phyloP scores from a whole-genome alignment of 2,888 invertebrate species.

The Antitype chi region DNA sequence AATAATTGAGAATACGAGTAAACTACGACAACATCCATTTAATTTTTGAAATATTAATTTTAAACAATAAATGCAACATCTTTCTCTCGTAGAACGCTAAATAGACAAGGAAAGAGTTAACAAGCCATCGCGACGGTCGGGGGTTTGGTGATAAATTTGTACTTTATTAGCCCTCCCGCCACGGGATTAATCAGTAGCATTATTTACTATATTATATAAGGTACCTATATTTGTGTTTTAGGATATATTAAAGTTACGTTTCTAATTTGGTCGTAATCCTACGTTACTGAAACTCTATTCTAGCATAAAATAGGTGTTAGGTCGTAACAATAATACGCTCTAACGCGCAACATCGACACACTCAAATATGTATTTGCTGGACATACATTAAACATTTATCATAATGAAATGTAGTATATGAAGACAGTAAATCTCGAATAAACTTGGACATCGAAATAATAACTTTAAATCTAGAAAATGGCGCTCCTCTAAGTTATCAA shows the following conservation, averaged over 20 bases:
- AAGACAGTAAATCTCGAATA: constrained; percentile 83
- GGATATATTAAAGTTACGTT: constrained; percentile 79
- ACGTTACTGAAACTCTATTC: constrained; percentile 83
- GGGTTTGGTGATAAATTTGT: constrained; percentile 88
- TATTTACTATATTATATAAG: constrained; percentile 72
- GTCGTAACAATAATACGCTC: constrained; percentile 66
- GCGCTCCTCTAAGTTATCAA: constrained; percentile 60
- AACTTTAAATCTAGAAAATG: constrained; percentile 65
- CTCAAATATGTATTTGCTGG: constrained; percentile 71
- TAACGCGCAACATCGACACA: constrained; percentile 74
- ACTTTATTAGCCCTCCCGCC: constrained; percentile 84
- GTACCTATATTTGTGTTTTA: constrained; percentile 82
- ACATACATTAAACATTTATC: constrained; percentile 77
- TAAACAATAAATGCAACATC: constrained; percentile 81
- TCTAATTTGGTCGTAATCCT: constrained; percentile 88
- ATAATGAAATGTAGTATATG: constrained; percentile 75
- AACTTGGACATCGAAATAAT: constrained; percentile 84
- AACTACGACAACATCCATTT: constrained; percentile 83
- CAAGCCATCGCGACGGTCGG: constrained; percentile 78
- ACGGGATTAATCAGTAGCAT: constrained; percentile 76
- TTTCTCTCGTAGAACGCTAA: constrained; percentile 80
- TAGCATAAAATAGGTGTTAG: constrained; percentile 84
- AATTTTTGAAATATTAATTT: constrained; percentile 73
- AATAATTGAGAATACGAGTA: constrained; percentile 70
- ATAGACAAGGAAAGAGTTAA: constrained; percentile 84